Evolutionary conservation across 2,797 vertebrate species (phyloP), one percentile per base, ranked within the genome.

Genomic region (Microctenopoma steveboyesi): DNA sequence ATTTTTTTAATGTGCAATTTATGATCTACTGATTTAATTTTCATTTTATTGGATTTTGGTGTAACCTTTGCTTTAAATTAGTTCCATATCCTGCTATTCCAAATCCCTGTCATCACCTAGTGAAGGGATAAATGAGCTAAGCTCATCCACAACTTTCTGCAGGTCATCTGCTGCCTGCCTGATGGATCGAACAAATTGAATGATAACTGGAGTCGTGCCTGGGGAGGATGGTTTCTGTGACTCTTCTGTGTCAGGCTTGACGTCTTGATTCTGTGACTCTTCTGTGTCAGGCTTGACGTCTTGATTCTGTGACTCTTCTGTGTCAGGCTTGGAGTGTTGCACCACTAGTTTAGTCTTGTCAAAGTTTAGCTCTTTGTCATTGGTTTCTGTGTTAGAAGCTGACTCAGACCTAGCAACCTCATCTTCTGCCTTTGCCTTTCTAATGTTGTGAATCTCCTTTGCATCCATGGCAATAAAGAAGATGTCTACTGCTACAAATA

Each of bases 391-490:
- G 6, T 45, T 4, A 47, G 30, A 18, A 5, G 8, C 33, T 14
- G 33, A 28, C 49, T 4, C 3, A 13, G 9, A 27, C 12, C 27
- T 37, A 33, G 3, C 0, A 1, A 13, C 3, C 33, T 14, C 11
- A 7, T n/a, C 37, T 50, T 27, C 25, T 61, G 43, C 61, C 16
- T 25, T 16, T 52, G 69, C 55, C 62, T 65, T 39, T 47, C 22
- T 59, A 28, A 85, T 70, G 47, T 62, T 12, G 14, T 65, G 46
- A 61, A 90, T 67, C 12, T 85, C 78, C 18, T 57, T 81, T n/a
- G 84, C 76, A 63, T 89, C 82, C 67, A 83, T 73, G 25, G 57
- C 72, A 28, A 88, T 73, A 28, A 72, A 74, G 22, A 74, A 69
- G 0, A 82, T 2, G 28, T 80, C 73, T 3, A 49, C 55, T 22